A percentile compares a stretch with the other conserved stretches of the same genome.
These are phyloP conservation scores for Tetramorium alpestre DNA, from an alignment of 1,140 invertebrate species.

Conservation along the genomic window DNA sequence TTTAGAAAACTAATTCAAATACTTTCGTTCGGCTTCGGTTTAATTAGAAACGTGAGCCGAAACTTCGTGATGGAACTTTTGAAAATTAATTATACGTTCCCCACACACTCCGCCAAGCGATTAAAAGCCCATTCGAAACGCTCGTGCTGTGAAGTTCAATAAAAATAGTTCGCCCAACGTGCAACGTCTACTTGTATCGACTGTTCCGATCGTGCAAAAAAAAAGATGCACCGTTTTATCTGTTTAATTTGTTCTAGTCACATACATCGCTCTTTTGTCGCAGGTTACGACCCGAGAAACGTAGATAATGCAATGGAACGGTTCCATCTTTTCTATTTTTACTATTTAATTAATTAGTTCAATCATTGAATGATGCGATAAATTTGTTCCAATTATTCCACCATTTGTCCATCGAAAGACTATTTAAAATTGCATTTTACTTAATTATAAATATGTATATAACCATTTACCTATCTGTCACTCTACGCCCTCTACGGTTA, in stretches of 20 bases:
- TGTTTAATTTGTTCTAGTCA: conserved; percentile 38
- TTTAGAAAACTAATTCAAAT: conserved; percentile 56
- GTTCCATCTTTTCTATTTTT: not conserved
- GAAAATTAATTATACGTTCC: conserved; percentile 62
- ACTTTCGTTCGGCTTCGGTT: conserved; percentile 42
- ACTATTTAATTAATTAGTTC: not conserved
- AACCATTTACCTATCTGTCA: not conserved
- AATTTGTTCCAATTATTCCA: not conserved
- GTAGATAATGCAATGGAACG: not conserved
- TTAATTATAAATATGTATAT: not conserved
- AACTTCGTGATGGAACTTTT: conserved; percentile 57
- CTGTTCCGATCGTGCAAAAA: conserved; percentile 22
- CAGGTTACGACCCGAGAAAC: conserved; percentile 5
- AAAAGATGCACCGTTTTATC: conserved; percentile 21
- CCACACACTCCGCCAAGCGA: conserved; percentile 36
- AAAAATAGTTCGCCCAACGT: conserved; percentile 51
- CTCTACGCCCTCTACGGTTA: not conserved
- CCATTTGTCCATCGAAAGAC: not conserved
- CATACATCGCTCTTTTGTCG: conserved; percentile 21
- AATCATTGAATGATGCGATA: not conserved
- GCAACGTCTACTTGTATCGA: conserved; percentile 38
- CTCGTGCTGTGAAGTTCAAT: conserved; percentile 36
- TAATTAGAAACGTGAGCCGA: conserved; percentile 53
- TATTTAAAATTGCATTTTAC: not conserved
- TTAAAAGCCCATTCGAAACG: conserved; percentile 54